These are phyloP conservation scores for Oryzias javanicus DNA, from an alignment of 2,113 vertebrate species.

Conservation along the genomic window DNA sequence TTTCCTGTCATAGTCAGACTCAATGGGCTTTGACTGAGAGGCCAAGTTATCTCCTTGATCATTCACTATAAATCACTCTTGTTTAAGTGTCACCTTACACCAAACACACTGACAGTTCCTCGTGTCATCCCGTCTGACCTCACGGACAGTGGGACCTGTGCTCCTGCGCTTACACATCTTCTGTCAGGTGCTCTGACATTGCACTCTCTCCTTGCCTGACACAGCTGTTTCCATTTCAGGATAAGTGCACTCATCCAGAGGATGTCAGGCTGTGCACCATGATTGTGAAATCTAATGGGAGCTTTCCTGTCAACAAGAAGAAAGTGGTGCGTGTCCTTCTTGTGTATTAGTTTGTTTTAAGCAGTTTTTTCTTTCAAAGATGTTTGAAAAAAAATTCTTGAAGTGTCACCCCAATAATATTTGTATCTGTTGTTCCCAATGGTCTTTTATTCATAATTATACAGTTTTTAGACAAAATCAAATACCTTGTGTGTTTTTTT, in stretches of 20 bases:
- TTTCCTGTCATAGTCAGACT: slow-evolving; percentile 43
- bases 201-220: slow-evolving; percentile 46
- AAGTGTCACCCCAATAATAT: too few species aligned
- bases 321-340: slow-evolving; percentile 87
- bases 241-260: slow-evolving; percentile 96
- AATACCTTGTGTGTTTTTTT: too few species aligned
- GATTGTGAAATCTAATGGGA: slow-evolving; percentile 95
- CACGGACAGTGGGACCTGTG: slow-evolving; percentile 9
- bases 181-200: slow-evolving; percentile 40
- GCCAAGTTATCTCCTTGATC: slow-evolving; percentile 31
- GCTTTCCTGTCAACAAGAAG: slow-evolving; percentile 93
- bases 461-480: too few species aligned
- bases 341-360: slow-evolving; percentile 1
- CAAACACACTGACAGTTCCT: neutral
- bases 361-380: neutral
- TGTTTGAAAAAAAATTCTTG: too few species aligned
- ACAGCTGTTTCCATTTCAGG: slow-evolving; percentile 79
- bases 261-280: slow-evolving; percentile 96
- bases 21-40: slow-evolving; percentile 39
- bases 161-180: slow-evolving; percentile 21
- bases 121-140: slow-evolving; percentile 20
- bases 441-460: too few species aligned
- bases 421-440: too few species aligned
- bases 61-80: slow-evolving; percentile 20
- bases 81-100: slow-evolving; percentile 16